Base-by-base conservation (phyloP, 2,888 invertebrate species). In the Clistopyga incitator region DNA sequence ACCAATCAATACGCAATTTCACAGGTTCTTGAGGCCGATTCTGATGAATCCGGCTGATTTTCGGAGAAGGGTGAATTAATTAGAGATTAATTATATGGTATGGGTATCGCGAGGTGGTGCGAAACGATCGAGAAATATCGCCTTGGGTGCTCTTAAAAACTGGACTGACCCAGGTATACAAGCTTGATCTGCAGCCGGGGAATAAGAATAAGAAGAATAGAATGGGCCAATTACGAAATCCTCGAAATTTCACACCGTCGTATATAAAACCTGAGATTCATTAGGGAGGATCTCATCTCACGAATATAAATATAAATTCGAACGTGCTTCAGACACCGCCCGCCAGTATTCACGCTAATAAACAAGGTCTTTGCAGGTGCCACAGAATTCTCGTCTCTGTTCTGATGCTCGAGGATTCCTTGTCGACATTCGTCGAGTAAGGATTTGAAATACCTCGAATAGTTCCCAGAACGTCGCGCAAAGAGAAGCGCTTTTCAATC, bases 211-310 rank as follows among this genome's bases (percentile, higher is more conserved):
- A 86, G 70, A 75, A 70, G 50, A 75, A 76, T 59, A 88, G 85
- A 90, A 91, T 88, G 89, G 87, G 89, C 89, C 91, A 91, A 91
- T 91, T 91, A 91, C 81, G 89, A 89, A 91, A 89, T 89, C 88
- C 88, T 88, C 88, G 88, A 90, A 88, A 91, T 90, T 90, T 91
- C 91, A 90, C 91, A 88, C 90, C 88, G 88, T 78, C 79, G 34
- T 54, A 65, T 65, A 56, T 59, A 65, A 65, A 72, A 65, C 85
- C 84, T 84, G 76, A 88, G 90, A 90, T 91, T 91, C 90, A 90
- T 91, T 91, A 91, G 88, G 86, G 86, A 81, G 83, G 88, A 86
- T 86, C 87, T 81, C 81, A 70, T 81, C 80, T 81, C 61, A 38
- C 82, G 86, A 70, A 84, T 88, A 88, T 90, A 90, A 88, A 90